A percentile compares a stretch with the other conserved stretches of the same genome.
Evolutionary conservation across 1,140 invertebrate species (phyloP).

Genomic region (Drosophila pallidifrons): DNA sequence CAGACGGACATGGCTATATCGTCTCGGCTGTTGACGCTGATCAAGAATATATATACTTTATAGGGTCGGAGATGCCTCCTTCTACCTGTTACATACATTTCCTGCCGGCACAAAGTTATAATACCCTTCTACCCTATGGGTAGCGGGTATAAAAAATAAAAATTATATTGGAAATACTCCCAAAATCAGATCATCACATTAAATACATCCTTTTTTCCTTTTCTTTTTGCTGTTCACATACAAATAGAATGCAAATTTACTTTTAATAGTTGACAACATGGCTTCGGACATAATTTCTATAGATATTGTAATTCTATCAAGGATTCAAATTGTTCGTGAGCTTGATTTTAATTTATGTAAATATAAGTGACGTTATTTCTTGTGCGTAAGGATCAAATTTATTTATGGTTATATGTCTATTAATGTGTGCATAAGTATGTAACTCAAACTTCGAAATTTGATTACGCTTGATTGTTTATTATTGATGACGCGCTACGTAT

Average conservation of each 20-base stretch:
- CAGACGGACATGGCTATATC: no score
- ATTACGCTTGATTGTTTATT: slow-evolving; percentile 32
- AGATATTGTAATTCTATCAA: slow-evolving; percentile 46
- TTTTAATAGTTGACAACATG: slow-evolving; percentile 67
- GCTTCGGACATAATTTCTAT: slow-evolving; percentile 42
- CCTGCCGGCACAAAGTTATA: no score
- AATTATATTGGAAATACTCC: not conserved
- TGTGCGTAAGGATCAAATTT: slow-evolving; percentile 46
- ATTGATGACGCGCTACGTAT: slow-evolving; percentile 31
- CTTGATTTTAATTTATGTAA: slow-evolving; percentile 36
- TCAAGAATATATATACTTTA: no score
- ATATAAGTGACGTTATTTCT: slow-evolving; percentile 41
- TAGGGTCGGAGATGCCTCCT: no score
- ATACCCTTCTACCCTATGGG: no score
- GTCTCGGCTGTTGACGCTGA: no score
- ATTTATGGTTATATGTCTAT: slow-evolving; percentile 24
- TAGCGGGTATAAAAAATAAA: no score
- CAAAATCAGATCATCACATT: not conserved
- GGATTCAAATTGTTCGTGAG: slow-evolving; percentile 51
- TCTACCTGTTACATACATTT: no score
- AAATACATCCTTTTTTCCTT: slow-evolving; percentile 71
- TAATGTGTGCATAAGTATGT: slow-evolving; percentile 37
- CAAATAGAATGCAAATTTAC: slow-evolving; percentile 81
- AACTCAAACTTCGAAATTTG: slow-evolving; percentile 33
- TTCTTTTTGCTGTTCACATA: slow-evolving; percentile 83